Percentiles rank a stretch among this genome's conserved stretches.
These are phyloP conservation scores for Digitonthophagus gazella DNA, from an alignment of 2,888 invertebrate genomes.

Conservation along the genomic window DNA sequence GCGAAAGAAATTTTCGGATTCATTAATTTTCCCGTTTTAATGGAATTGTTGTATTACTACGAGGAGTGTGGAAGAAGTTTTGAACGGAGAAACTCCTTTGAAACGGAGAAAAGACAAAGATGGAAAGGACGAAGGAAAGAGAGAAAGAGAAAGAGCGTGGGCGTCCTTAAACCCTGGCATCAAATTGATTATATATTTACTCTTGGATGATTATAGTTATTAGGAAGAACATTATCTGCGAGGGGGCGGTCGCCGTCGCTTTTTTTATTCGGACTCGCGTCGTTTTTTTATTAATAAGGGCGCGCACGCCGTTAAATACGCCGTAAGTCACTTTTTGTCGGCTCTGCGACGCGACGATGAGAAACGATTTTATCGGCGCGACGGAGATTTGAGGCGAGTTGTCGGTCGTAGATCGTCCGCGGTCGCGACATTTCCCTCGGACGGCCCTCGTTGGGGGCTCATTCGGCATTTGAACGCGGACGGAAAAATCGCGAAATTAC, in stretches of 20 bases:
- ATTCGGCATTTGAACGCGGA: not conserved
- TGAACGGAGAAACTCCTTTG: too few relatives aligned
- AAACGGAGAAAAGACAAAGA: too few relatives aligned
- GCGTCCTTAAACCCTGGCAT: conserved; percentile 49
- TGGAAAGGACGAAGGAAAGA: not conserved
- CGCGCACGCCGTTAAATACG: conserved; percentile 43
- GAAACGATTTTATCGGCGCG: not conserved
- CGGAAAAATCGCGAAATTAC: not conserved
- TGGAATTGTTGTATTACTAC: too few relatives aligned
- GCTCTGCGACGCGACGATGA: not conserved
- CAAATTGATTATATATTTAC: conserved; percentile 55
- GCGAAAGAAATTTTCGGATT: too few relatives aligned
- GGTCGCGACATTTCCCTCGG: not conserved
- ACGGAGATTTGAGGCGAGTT: not conserved
- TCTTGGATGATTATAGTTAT: conserved; percentile 53
- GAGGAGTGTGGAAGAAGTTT: too few relatives aligned
- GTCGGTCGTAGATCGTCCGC: not conserved
- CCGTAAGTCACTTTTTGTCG: conserved; percentile 31
- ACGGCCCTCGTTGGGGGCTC: not conserved
- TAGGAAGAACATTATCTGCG: conserved; percentile 53
- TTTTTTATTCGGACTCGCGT: too few relatives aligned
- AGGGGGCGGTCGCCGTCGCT: conserved; percentile 46
- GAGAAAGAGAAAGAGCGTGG: conserved; percentile 38
- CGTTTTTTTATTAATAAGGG: conserved; percentile 43
- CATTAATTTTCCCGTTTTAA: too few relatives aligned